A percentile compares a stretch with the other conserved stretches of the same genome.
phyloP scores from a whole-genome alignment of 1,140 invertebrate genomes.

The Zaprionus camerounensis region DNA sequence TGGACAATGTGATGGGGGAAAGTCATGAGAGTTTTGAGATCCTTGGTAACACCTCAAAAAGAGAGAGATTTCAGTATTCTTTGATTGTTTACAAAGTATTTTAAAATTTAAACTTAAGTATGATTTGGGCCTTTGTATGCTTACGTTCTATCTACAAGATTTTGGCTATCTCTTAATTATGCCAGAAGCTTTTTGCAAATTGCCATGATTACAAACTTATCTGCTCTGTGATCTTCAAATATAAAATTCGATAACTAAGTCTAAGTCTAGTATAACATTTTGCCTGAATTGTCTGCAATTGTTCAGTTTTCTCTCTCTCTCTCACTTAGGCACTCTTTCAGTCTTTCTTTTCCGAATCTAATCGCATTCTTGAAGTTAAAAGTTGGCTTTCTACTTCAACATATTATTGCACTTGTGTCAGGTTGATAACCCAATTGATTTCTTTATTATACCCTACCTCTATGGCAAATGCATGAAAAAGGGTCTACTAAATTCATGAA shows the following conservation, averaged over 20 bases:
- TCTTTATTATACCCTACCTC: constrained; percentile 20
- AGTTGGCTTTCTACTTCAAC: constrained; percentile 22
- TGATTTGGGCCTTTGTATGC: too few species aligned
- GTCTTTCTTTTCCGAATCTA: constrained; percentile 10
- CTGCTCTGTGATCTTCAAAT: neutral
- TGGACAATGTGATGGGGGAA: constrained; percentile 25
- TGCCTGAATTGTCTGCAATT: neutral
- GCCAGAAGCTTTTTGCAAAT: too few species aligned
- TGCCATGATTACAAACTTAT: too few species aligned
- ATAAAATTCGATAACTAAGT: neutral
- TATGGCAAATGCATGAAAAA: neutral
- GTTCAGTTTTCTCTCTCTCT: neutral
- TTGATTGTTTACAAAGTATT: too few species aligned
- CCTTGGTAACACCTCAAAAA: neutral
- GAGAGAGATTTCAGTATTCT: neutral
- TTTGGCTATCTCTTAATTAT: too few species aligned
- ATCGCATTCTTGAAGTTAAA: constrained; percentile 3
- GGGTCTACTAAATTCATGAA: neutral
- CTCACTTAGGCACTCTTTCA: too few species aligned
- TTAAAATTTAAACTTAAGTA: too few species aligned
- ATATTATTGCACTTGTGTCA: constrained; percentile 35
- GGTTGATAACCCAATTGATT: constrained; percentile 49
- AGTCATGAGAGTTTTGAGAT: constrained; percentile 19
- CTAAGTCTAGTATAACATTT: neutral
- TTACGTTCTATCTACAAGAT: too few species aligned